Evolutionary conservation across 2,888 invertebrate species (phyloP).

Genomic region (Drosophila pseudotalamancana): DNA sequence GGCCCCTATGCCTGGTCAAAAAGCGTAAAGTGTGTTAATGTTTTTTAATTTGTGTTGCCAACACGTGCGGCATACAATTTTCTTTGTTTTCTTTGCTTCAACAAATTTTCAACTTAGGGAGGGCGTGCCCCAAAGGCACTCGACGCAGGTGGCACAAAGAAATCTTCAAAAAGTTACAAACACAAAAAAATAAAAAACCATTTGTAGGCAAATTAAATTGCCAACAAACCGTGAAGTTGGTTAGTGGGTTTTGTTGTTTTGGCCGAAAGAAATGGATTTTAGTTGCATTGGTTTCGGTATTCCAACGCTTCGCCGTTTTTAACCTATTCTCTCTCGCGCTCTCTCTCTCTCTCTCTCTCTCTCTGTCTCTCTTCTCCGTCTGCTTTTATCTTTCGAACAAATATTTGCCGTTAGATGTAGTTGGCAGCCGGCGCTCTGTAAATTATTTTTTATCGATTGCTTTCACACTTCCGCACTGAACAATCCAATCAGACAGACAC

Average conservation of each 20-base stretch:
- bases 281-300: slow-evolving; percentile 6
- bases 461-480: slow-evolving; percentile 64
- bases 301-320: slow-evolving; percentile 4
- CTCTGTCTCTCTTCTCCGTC: slow-evolving; percentile 2
- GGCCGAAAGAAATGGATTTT: slow-evolving; percentile 13
- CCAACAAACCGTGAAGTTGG: slow-evolving; percentile 76
- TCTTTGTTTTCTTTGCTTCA: slow-evolving; percentile 53
- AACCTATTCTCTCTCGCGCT: not conserved
- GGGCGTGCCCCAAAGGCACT: slow-evolving; percentile 42
- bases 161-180: slow-evolving; percentile 24
- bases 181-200: slow-evolving; percentile 40
- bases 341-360: slow-evolving; percentile 2
- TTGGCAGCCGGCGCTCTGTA: slow-evolving; percentile 12
- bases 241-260: slow-evolving; percentile 56
- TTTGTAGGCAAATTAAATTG: slow-evolving; percentile 77
- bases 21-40: slow-evolving; percentile 61
- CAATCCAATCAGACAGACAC: slow-evolving; percentile 45
- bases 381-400: slow-evolving; percentile 36
- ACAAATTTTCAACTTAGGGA: slow-evolving; percentile 36
- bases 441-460: slow-evolving; percentile 54
- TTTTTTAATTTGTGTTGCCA: slow-evolving; percentile 45
- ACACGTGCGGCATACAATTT: slow-evolving; percentile 60
- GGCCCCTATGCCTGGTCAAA: slow-evolving; percentile 7
- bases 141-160: slow-evolving; percentile 26
- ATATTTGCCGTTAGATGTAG: slow-evolving; percentile 39